Percentiles rank a stretch among this genome's conserved stretches.
Conservation (phyloP, 2,113 vertebrate species). For the Elephantulus edwardii region DNA sequence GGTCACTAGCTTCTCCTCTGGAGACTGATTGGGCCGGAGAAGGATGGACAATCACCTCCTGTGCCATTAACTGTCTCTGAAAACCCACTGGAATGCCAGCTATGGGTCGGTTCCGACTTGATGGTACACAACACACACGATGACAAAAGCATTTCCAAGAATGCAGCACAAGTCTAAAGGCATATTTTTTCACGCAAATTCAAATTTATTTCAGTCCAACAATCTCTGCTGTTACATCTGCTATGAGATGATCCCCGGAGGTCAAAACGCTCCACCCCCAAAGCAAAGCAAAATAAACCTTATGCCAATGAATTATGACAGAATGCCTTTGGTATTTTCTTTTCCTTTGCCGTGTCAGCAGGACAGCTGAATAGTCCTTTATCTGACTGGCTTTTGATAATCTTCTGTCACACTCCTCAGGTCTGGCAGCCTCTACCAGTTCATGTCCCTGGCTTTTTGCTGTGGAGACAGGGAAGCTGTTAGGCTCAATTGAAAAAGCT, state of each 20-base stretch:
- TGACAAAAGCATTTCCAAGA: not conserved
- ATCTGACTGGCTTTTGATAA: not conserved
- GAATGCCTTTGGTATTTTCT: not conserved
- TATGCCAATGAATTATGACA: not conserved
- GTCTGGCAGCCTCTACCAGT: not conserved
- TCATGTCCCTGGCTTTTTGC: not conserved
- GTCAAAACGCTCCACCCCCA: not conserved
- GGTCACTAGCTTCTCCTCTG: no score
- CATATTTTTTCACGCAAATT: constrained; percentile 2
- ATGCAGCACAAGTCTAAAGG: not conserved
- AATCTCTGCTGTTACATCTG: not conserved
- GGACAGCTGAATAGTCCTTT: not conserved
- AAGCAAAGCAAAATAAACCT: not conserved
- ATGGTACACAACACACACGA: not conserved
- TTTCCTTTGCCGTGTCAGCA: not conserved
- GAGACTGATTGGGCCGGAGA: no score
- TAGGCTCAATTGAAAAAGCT: not conserved
- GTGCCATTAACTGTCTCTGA: no score
- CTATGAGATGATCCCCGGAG: not conserved
- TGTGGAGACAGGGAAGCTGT: not conserved
- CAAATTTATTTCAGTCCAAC: not conserved
- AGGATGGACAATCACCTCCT: no score
- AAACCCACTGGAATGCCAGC: no score
- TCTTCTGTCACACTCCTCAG: not conserved
- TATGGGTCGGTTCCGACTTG: no score